Conservation (phyloP, 2,797 vertebrate species). For the Gadopsis bispinosus region DNA sequence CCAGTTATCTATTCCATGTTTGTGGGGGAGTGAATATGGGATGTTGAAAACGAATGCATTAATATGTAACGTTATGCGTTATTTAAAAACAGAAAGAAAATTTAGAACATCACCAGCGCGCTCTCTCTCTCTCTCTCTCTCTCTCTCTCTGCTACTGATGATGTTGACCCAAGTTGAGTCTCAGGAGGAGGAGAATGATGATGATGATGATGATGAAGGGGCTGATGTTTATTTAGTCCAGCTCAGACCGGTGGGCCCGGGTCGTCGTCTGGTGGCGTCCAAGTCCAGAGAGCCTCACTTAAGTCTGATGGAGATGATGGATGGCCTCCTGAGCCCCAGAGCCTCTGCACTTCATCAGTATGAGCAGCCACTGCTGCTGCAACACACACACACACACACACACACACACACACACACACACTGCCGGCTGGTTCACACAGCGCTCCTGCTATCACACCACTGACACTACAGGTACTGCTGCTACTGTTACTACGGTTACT, state of each 20-base stretch:
- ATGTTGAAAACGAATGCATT: not conserved
- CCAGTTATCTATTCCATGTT: not conserved
- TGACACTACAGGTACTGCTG: slow-evolving; percentile 2
- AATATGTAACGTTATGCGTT: not conserved
- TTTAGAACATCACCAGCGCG: not conserved
- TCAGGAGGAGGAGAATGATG: slow-evolving; percentile 35
- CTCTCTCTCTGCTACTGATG: slow-evolving; percentile 3
- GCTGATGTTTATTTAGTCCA: slow-evolving; percentile 85
- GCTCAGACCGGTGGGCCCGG: slow-evolving; percentile 49
- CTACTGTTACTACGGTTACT: slow-evolving; percentile 7
- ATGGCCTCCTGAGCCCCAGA: slow-evolving; percentile 90
- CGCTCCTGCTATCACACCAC: not conserved
- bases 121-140: not conserved
- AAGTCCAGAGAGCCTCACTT: slow-evolving; percentile 85
- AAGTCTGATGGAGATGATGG: slow-evolving; percentile 99
- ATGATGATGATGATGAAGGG: slow-evolving; percentile 49
- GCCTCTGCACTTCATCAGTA: slow-evolving; percentile 95
- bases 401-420: slow-evolving; percentile 21
- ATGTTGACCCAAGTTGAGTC: slow-evolving; percentile 37
- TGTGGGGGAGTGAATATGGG: not conserved
- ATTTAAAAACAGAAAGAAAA: not conserved
- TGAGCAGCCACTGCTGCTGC: slow-evolving; percentile 84
- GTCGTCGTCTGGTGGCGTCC: slow-evolving; percentile 60
- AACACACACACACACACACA: slow-evolving; percentile 19
- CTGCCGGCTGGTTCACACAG: slow-evolving; percentile 15